Evolutionary conservation across 2,888 invertebrate genomes (phyloP), one percentile per base, ranked within the genome.

Genomic region (Mesoligia furuncula): DNA sequence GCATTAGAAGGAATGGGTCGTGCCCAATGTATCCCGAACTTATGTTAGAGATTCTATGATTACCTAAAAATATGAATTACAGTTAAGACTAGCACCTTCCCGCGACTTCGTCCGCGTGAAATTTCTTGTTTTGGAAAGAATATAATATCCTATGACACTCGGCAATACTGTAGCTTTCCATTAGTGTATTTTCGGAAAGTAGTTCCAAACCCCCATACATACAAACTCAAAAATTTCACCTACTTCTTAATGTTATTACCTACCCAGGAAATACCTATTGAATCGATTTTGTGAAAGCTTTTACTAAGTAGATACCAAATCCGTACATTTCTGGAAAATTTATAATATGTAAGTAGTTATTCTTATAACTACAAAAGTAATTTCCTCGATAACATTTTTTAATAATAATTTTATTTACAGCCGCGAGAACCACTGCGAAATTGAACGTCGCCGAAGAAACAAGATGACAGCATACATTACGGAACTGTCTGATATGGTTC

Each of bases 391-490:
- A 5, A 42, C 5, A 31, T 9, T n/a, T 27, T 51, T 31, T 11
- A 42, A 17, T 36, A 61, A 31, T 9, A 36, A 73, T 36, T 64
- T 81, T 67, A 69, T 68, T 90, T 89, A 51, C 87, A 98, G 98
- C 96, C 98, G 99, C 94, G 99, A 99, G 97, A 99, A 99, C 95
- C 99, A 99, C 97, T 99, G 99, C 97, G 99, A 99, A 97, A 99
- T 99, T 95, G 99, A 99, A 96, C 98, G 99, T 90, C 98, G 99
- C 90, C 97, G 99, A 90, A 98, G 99, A 90, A 99, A 99, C 97
- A 99, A 99, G 98, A 99, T 99, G 99, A 99, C 99, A 90, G 99
- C 99, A 89, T 99, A 99, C 97, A 99, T 99, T 95, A 99, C 99
- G 93, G 99, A 99, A 97, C 97, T 99, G 91, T 99, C 99, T 88